Percentiles rank a stretch among this genome's conserved stretches.
Conservation (phyloP, 2,888 invertebrate genomes). For the Nebria brevicollis region DNA sequence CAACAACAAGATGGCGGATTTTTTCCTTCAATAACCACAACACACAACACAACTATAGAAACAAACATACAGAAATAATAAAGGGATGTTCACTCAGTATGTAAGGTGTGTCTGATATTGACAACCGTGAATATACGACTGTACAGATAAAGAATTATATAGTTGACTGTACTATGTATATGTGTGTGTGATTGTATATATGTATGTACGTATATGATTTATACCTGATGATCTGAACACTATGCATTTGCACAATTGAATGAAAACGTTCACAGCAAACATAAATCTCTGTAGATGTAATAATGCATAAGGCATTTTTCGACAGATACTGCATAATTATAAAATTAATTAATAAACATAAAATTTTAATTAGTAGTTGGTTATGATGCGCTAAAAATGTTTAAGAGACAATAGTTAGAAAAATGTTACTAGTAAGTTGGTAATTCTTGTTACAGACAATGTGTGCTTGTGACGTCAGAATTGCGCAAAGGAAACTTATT, state of each 20-base stretch:
- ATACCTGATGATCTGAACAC: neutral
- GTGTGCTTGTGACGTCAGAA: too few species aligned
- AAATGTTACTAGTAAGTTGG: too few species aligned
- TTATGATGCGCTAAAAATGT: neutral
- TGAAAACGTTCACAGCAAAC: neutral
- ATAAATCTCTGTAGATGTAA: neutral
- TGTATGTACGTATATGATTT: neutral
- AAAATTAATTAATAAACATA: neutral
- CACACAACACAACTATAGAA: too few species aligned
- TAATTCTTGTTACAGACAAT: too few species aligned
- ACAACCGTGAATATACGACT: neutral
- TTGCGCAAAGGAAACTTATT: too few species aligned
- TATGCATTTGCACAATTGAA: neutral
- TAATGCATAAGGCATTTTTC: neutral
- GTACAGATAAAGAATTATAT: neutral
- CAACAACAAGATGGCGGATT: neutral
- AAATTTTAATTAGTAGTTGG: neutral
- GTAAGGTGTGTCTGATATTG: neutral
- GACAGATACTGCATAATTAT: neutral
- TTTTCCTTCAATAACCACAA: neutral
- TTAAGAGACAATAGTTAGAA: too few species aligned
- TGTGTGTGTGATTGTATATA: neutral
- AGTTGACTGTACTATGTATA: neutral
- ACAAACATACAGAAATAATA: neutral
- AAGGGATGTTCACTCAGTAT: neutral